A percentile compares a stretch with the other conserved stretches of the same genome.
Evolutionary conservation across 1,140 invertebrate genomes (phyloP).

Genomic region (Pomacea maculata): DNA sequence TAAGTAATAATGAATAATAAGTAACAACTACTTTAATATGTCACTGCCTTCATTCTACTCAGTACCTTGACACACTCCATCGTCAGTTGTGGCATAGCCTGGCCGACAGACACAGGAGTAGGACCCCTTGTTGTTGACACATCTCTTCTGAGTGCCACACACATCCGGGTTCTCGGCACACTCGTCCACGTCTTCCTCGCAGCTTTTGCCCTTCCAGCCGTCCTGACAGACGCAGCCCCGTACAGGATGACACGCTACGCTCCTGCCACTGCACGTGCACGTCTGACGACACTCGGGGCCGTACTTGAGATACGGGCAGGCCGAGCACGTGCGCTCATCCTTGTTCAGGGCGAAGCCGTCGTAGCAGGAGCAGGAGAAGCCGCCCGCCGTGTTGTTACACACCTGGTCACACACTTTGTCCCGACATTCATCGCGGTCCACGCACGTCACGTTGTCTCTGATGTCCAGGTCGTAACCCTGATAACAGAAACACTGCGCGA

Average conservation of each 20-base stretch:
- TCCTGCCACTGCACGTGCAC: background rate
- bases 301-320: too few relatives aligned
- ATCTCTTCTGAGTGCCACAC: constrained; percentile 14
- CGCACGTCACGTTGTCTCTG: background rate
- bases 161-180: constrained; percentile 21
- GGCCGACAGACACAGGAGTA: constrained; percentile 36
- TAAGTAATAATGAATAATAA: too few relatives aligned
- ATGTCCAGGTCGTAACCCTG: background rate
- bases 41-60: too few relatives aligned
- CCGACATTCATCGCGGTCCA: constrained; percentile 22
- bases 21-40: too few relatives aligned
- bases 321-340: too few relatives aligned
- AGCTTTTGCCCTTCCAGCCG: constrained; percentile 41
- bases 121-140: constrained; percentile 37
- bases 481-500: background rate
- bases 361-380: constrained; percentile 38
- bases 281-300: too few relatives aligned
- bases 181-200: constrained; percentile 40
- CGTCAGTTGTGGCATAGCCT: constrained; percentile 23
- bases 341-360: constrained; percentile 30
- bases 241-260: constrained; percentile 19
- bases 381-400: constrained; percentile 40
- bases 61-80: constrained; percentile 29
- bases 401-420: constrained; percentile 22
- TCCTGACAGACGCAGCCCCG: constrained; percentile 35